Conservation (phyloP, 2,113 vertebrate species). For the Pardalotus punctatus region DNA sequence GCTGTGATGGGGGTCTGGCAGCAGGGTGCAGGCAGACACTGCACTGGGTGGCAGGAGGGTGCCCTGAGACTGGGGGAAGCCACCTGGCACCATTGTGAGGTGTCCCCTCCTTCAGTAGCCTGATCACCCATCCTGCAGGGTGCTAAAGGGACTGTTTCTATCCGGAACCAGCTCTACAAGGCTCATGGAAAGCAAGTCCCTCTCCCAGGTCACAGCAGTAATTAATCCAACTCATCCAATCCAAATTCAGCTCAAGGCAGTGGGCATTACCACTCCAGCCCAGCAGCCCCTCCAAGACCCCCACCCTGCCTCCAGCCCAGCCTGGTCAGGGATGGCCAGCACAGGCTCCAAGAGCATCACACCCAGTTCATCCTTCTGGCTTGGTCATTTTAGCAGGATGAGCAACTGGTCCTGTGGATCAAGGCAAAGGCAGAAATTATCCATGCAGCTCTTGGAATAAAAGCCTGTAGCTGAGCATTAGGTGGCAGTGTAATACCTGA, state of each 20-base stretch:
- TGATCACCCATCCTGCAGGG: background rate
- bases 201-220: background rate
- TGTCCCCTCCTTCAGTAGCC: background rate
- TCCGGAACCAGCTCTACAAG: background rate
- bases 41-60: background rate
- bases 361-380: background rate
- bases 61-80: background rate
- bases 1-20: background rate
- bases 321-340: background rate
- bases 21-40: background rate
- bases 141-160: background rate
- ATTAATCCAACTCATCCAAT: background rate
- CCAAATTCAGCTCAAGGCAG: background rate
- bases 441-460: rapidly evolving
- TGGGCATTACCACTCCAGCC: rapidly evolving
- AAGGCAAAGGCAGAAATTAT: background rate
- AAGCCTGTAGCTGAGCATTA: background rate
- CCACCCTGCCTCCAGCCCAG: background rate
- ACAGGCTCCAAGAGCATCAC: background rate
- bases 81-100: background rate
- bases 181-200: background rate
- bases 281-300: background rate
- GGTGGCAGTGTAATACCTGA: slow-evolving; percentile 13
- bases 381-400: background rate
- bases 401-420: background rate